phyloP scores from a whole-genome alignment of 2,797 vertebrate genomes.

The Euphonia xanthogaster region DNA sequence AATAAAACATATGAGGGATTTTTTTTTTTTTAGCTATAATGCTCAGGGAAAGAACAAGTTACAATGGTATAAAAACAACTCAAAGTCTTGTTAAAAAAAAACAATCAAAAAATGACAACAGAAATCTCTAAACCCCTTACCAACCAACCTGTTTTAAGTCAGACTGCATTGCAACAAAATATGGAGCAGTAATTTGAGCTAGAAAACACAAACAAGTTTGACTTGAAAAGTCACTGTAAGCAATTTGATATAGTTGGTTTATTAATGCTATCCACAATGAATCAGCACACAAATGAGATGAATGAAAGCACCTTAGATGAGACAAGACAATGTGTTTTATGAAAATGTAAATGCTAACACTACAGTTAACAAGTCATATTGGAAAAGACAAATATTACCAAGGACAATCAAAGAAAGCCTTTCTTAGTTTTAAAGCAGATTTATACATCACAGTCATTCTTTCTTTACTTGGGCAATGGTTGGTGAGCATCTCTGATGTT shows the following conservation, averaged over 20 bases:
- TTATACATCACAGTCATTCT: not conserved
- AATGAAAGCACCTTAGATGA: conserved; percentile 8
- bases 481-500: not conserved
- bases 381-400: not conserved
- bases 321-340: not conserved
- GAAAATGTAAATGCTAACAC: conserved; percentile 20
- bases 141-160: not conserved
- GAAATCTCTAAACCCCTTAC: not conserved
- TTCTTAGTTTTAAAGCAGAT: conserved; percentile 12
- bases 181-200: not conserved
- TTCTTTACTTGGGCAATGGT: not conserved
- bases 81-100: not conserved
- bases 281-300: conserved; percentile 24
- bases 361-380: not conserved
- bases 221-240: conserved; percentile 25
- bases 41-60: not conserved
- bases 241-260: conserved; percentile 22
- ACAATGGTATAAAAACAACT: not conserved
- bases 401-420: not conserved
- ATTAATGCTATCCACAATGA: conserved; percentile 17
- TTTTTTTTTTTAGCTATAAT: not conserved
- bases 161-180: not conserved
- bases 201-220: not conserved
- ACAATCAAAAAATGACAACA: not conserved
- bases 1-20: not conserved